A percentile compares a stretch with the other conserved stretches of the same genome.
Evolutionary conservation across 2,888 invertebrate genomes (phyloP).

Genomic region (Itoplectis maculator): DNA sequence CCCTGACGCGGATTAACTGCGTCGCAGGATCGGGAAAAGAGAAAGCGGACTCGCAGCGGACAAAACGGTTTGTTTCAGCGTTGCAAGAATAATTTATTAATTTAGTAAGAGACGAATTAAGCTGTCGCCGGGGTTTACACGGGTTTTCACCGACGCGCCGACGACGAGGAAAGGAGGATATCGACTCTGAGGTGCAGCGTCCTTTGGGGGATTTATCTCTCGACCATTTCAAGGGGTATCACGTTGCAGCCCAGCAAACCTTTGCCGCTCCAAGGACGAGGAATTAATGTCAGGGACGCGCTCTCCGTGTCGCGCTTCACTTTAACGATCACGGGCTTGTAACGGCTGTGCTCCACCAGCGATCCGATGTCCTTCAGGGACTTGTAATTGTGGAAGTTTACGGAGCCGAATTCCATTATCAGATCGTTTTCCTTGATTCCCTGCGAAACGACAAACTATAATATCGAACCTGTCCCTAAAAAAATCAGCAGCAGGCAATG

Average conservation of each 20-base stretch:
- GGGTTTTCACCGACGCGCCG: constrained; percentile 10
- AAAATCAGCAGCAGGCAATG: constrained; percentile 78
- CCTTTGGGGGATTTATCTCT: constrained; percentile 77
- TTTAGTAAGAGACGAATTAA: constrained; percentile 18
- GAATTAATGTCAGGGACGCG: constrained; percentile 88
- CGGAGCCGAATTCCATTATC: constrained; percentile 91
- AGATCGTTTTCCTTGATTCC: constrained; percentile 90
- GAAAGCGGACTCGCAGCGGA: constrained; percentile 30
- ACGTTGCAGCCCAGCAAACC: constrained; percentile 92
- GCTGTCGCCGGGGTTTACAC: constrained; percentile 10
- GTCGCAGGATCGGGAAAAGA: constrained; percentile 37
- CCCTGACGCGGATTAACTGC: constrained; percentile 55
- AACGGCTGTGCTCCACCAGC: constrained; percentile 88
- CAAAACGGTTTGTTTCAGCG: constrained; percentile 8
- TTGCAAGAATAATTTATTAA: constrained; percentile 65
- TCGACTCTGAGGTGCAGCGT: not conserved
- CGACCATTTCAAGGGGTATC: constrained; percentile 84
- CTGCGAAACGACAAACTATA: constrained; percentile 84
- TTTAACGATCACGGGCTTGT: constrained; percentile 85
- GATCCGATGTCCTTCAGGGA: constrained; percentile 89
- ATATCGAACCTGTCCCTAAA: too few relatives aligned
- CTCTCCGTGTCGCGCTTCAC: constrained; percentile 86
- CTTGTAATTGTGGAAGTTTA: constrained; percentile 90
- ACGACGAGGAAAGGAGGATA: not conserved
- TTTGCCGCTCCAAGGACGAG: constrained; percentile 91